phyloP scores from a whole-genome alignment of 1,140 invertebrate genomes.

The Drosophila murphyi region DNA sequence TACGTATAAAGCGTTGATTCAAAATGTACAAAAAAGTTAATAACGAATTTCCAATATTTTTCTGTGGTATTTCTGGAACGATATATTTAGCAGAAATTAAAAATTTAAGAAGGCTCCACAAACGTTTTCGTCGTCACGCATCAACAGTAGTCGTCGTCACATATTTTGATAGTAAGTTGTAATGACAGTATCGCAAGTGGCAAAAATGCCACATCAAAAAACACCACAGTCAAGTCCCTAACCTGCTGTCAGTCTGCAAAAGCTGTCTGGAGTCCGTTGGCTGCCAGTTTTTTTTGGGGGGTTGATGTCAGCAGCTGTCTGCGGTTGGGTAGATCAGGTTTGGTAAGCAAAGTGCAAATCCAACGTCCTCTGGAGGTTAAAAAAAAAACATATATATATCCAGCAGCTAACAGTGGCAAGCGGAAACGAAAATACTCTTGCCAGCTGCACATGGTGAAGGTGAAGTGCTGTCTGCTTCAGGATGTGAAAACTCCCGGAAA shows the following conservation, averaged over 20 bases:
- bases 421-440: no score
- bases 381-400: slow-evolving; percentile 16
- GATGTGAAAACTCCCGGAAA: not conserved
- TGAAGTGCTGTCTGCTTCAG: no score
- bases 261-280: slow-evolving; percentile 20
- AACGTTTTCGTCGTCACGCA: not conserved
- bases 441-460: no score
- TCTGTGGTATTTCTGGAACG: no score
- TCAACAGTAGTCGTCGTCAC: not conserved
- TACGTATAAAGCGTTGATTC: no score
- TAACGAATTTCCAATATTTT: no score
- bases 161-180: slow-evolving; percentile 17
- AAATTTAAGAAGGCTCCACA: not conserved
- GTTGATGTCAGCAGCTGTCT: slow-evolving; percentile 50
- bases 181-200: slow-evolving; percentile 20
- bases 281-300: slow-evolving; percentile 27
- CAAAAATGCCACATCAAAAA: not conserved
- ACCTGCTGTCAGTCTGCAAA: slow-evolving; percentile 33
- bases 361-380: slow-evolving; percentile 25
- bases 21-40: not conserved
- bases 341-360: slow-evolving; percentile 18
- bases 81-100: not conserved
- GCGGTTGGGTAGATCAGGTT: slow-evolving; percentile 16
- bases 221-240: slow-evolving; percentile 36
- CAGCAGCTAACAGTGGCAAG: not conserved